Evolutionary conservation across 1,140 invertebrate species (phyloP).

Genomic region (Drosophila rufa): DNA sequence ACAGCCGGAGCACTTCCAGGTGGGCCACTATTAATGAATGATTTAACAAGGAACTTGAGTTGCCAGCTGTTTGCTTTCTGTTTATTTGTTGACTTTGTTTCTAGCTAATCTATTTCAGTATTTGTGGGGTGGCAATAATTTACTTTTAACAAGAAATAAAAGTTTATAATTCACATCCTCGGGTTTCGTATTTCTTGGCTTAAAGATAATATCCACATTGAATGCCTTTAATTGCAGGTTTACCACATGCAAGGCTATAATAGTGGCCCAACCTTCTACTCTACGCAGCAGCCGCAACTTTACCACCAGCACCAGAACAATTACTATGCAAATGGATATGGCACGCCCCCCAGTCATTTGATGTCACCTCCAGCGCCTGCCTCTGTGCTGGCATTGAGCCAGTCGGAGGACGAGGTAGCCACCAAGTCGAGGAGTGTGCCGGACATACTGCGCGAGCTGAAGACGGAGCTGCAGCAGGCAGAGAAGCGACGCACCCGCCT

Average conservation of each 20-base stretch:
- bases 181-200: too few relatives aligned
- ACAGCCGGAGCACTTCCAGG: constrained; percentile 46
- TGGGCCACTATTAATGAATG: constrained; percentile 31
- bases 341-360: constrained; percentile 67
- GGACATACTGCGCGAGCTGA: constrained; percentile 90
- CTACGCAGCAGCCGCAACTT: constrained; percentile 35
- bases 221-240: constrained; percentile 9
- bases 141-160: not conserved
- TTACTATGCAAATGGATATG: constrained; percentile 62
- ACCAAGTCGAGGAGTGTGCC: constrained; percentile 89
- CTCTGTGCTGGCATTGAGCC: constrained; percentile 22
- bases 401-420: constrained; percentile 79
- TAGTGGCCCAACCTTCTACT: constrained; percentile 52
- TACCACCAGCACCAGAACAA: constrained; percentile 84
- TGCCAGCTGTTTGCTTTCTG: constrained; percentile 4
- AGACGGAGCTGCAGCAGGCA: constrained; percentile 87
- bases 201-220: too few relatives aligned
- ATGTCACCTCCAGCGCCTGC: constrained; percentile 41
- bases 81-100: not conserved
- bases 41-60: not conserved
- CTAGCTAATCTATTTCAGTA: constrained; percentile 2
- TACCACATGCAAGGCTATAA: constrained; percentile 64
- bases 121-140: constrained; percentile 1
- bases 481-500: constrained; percentile 84
- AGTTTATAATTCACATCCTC: too few relatives aligned